Evolutionary conservation across 2,797 vertebrate species (phyloP).

Genomic region (Staurois parvus): DNA sequence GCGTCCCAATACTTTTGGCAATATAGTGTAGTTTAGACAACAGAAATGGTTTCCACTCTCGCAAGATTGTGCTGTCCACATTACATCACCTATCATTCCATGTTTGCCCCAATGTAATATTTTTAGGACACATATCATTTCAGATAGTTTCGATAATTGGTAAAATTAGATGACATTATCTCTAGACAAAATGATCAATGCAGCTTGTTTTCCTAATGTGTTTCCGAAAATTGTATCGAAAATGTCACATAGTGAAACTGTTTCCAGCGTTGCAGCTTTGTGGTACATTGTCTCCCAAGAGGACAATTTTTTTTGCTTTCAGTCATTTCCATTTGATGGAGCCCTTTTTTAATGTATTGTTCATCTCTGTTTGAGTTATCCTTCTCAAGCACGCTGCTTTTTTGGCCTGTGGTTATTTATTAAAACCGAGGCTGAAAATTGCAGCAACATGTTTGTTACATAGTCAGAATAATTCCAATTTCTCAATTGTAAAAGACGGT

Average conservation of each 20-base stretch:
- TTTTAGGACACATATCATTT: neutral
- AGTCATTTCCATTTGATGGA: neutral
- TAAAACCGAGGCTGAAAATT: neutral
- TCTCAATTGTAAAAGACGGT: too few species aligned
- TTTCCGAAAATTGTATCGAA: conserved; percentile 17
- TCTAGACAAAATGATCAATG: neutral
- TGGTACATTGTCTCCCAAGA: neutral
- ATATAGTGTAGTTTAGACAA: too few species aligned
- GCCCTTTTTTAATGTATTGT: neutral
- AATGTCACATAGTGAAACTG: conserved; percentile 28
- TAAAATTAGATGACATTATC: neutral
- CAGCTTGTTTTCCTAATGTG: conserved; percentile 2
- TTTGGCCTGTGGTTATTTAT: neutral
- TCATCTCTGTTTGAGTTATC: neutral
- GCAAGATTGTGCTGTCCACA: too few species aligned
- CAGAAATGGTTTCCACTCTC: too few species aligned
- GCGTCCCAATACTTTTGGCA: too few species aligned
- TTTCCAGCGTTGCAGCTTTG: neutral
- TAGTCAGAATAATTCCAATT: neutral
- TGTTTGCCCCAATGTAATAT: too few species aligned
- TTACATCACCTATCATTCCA: too few species aligned
- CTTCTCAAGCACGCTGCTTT: neutral
- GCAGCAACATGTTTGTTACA: neutral
- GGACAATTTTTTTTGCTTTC: conserved; percentile 2
- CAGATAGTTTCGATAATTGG: neutral